A percentile compares a stretch with the other conserved stretches of the same genome.
Conservation (phyloP, 2,888 invertebrate species). For the Polyommatus iphigenia region DNA sequence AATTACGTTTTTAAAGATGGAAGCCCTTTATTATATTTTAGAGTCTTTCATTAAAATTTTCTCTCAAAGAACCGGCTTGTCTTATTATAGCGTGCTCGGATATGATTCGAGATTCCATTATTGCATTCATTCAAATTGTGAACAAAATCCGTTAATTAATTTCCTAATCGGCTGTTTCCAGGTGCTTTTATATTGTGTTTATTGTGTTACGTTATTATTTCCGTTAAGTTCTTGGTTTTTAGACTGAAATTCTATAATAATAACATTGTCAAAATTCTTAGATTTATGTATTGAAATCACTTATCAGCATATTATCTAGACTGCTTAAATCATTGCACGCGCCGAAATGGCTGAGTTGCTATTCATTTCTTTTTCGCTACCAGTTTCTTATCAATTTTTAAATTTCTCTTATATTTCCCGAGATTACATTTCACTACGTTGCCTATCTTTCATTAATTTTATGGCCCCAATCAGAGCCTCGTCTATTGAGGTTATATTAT, state of each 20-base stretch:
- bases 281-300: too few species aligned
- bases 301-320: too few species aligned
- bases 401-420: background rate
- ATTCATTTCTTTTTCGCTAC: too few species aligned
- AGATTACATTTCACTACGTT: background rate
- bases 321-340: too few species aligned
- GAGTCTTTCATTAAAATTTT: conserved; percentile 69
- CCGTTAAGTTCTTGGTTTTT: background rate
- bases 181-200: background rate
- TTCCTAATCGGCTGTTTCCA: conserved; percentile 31
- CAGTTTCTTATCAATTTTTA: background rate
- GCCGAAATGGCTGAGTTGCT: too few species aligned
- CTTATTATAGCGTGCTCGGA: conserved; percentile 57
- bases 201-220: background rate
- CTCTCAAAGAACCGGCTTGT: conserved; percentile 62
- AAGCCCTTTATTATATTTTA: conserved; percentile 62
- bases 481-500: conserved; percentile 44
- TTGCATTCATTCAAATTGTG: conserved; percentile 23
- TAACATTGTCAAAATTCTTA: background rate
- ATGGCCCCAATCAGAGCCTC: conserved; percentile 12
- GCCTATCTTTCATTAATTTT: background rate
- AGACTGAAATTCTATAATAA: background rate
- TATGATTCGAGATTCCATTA: conserved; percentile 23
- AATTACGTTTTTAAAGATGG: conserved; percentile 63
- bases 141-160: conserved; percentile 41